A percentile compares a stretch with the other conserved stretches of the same genome.
Conservation (phyloP, 2,888 invertebrate genomes). For the Piscicola geometra region DNA sequence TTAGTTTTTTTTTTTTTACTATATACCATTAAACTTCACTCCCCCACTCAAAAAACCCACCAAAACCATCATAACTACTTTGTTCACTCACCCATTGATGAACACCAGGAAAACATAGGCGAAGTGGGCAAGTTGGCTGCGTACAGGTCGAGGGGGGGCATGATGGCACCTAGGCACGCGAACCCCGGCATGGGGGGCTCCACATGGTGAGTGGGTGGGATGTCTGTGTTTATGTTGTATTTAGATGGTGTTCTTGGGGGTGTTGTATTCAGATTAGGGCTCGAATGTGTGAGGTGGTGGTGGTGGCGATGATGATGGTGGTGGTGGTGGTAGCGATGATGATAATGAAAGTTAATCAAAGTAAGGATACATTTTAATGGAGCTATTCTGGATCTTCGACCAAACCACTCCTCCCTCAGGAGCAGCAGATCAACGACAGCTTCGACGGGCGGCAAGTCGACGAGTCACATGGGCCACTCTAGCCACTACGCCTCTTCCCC, state of each 20-base stretch:
- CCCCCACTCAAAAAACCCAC: too few species aligned
- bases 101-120: constrained; percentile 30
- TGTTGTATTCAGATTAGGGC: too few species aligned
- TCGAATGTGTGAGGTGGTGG: too few species aligned
- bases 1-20: neutral
- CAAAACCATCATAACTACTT: too few species aligned
- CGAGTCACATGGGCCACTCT: too few species aligned
- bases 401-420: neutral
- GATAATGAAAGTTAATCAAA: too few species aligned
- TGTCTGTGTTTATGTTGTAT: neutral
- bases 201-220: neutral
- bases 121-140: constrained; percentile 18
- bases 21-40: neutral
- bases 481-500: neutral
- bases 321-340: too few species aligned
- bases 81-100: too few species aligned
- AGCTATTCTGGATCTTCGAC: too few species aligned
- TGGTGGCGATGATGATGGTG: too few species aligned
- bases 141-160: constrained; percentile 24
- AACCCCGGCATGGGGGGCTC: neutral
- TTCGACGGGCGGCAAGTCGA: neutral
- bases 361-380: too few species aligned
- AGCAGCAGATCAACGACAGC: neutral
- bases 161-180: constrained; percentile 22
- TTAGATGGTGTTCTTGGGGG: neutral